Evolutionary conservation across 2,113 vertebrate species (phyloP), one percentile per base, ranked within the genome.

Genomic region (Pygoscelis adeliae): DNA sequence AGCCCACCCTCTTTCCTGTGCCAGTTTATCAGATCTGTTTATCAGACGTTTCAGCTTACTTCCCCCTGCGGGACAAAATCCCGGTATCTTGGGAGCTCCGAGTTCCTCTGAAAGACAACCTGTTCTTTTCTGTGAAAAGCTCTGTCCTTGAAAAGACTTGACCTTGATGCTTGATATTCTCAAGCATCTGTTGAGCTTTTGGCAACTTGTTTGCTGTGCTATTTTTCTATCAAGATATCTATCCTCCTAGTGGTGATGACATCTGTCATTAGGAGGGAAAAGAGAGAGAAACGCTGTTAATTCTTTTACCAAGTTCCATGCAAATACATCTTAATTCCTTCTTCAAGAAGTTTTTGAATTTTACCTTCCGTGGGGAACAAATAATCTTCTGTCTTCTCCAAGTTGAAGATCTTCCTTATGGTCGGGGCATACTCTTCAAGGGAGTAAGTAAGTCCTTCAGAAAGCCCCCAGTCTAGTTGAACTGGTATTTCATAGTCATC

Each of bases 11-110:
- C 32, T 49, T 50, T 27, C 32, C 38, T 9, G 10, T 23, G 53
- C 34, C 13, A 2, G 22, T 38, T 8, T 29, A 46, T 17, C 66
- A 47, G 78, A 19, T 14, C 42, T 0, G 0, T 46, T 69, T 19
- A 46, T 17, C 55, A n/a, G 78, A 13, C 3, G 3, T 27, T 69
- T 15, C 23, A 63, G 44, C 53, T 15, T 13, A 5, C 50, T 52
- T 44, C 12, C 21, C 44, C 22, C 18, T 59, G 59, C n/a, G 18
- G 20, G 42, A 47, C 44, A 36, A 66, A 59, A 71, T 67, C 42
- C 34, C 1, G 5, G 34, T 16, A 19, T 34, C 23, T 17, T 8
- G 23, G 42, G 44, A 65, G 32, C 11, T 25, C 42, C 0, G 0
- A 8, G 23, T 40, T 58, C 58, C 44, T 8, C 4, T 65, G 49